Evolutionary conservation across 1,140 invertebrate species (phyloP).

Genomic region (Cherax quadricarinatus): DNA sequence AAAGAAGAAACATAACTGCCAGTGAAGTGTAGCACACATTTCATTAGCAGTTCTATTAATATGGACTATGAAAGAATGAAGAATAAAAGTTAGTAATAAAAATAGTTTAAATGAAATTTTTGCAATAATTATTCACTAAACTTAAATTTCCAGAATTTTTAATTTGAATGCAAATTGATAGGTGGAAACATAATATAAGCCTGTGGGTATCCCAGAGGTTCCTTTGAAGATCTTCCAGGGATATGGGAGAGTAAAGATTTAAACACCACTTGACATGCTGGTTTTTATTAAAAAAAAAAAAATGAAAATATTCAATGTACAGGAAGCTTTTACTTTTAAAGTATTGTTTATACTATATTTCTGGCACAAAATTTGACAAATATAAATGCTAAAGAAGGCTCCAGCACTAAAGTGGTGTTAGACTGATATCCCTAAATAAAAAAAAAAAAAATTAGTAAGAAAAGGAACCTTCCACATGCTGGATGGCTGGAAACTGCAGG

Average conservation of each 20-base stretch:
- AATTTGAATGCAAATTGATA: not conserved
- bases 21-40: constrained; percentile 19
- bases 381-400: not conserved
- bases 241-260: not conserved
- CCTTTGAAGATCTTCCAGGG: constrained; percentile 22
- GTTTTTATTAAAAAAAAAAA: not conserved
- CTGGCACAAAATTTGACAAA: not conserved
- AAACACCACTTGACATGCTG: constrained; percentile 33
- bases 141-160: not conserved
- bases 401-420: constrained; percentile 19
- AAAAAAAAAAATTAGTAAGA: not conserved
- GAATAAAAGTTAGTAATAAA: constrained; percentile 2
- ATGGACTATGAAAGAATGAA: constrained; percentile 1
- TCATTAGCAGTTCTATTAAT: constrained; percentile 38
- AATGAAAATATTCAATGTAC: not conserved
- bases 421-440: constrained; percentile 1
- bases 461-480: constrained; percentile 38
- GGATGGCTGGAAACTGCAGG: constrained; percentile 48
- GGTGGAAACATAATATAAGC: not conserved
- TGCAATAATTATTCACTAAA: not conserved
- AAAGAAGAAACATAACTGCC: constrained; percentile 33
- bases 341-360: not conserved
- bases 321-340: not conserved
- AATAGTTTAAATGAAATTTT: not conserved
- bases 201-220: constrained; percentile 22